These are phyloP conservation scores for Decapterus maruadsi DNA, from an alignment of 2,797 vertebrate species.

Conservation along the genomic window DNA sequence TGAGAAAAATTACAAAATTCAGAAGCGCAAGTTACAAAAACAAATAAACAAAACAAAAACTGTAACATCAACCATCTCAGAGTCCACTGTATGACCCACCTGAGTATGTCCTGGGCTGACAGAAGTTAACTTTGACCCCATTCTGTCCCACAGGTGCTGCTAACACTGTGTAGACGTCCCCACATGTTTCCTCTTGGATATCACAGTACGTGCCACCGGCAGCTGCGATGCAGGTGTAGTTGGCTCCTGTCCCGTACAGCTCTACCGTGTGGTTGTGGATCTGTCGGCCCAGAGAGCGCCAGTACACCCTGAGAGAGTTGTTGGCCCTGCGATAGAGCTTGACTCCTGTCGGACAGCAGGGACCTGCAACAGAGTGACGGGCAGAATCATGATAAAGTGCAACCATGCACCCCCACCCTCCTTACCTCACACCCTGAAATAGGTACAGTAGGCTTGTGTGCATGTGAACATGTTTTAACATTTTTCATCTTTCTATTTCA, in stretches of 20 bases:
- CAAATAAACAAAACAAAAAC: neutral
- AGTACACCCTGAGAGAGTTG: slow-evolving; percentile 88
- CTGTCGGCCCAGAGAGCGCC: slow-evolving; percentile 82
- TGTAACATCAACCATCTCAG: neutral
- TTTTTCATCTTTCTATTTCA: neutral
- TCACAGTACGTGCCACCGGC: slow-evolving; percentile 87
- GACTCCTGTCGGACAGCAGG: slow-evolving; percentile 93
- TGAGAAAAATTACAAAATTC: slow-evolving; percentile 74
- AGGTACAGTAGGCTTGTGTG: neutral
- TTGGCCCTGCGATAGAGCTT: slow-evolving; percentile 88
- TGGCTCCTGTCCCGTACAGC: slow-evolving; percentile 87
- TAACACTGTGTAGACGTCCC: slow-evolving; percentile 90
- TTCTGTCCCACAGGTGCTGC: slow-evolving; percentile 85
- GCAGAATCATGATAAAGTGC: neutral
- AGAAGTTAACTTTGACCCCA: slow-evolving; percentile 87
- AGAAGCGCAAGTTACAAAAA: neutral
- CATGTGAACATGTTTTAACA: neutral
- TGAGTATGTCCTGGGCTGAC: slow-evolving; percentile 90
- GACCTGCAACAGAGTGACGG: slow-evolving; percentile 76
- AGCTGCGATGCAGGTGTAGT: slow-evolving; percentile 89
- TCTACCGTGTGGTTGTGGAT: slow-evolving; percentile 85
- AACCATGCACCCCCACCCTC: neutral
- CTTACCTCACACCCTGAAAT: neutral
- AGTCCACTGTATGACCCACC: slow-evolving; percentile 79
- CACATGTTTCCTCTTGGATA: slow-evolving; percentile 86